A percentile compares a stretch with the other conserved stretches of the same genome.
phyloP scores from a whole-genome alignment of 2,113 vertebrate genomes.

The Phasianus colchicus region DNA sequence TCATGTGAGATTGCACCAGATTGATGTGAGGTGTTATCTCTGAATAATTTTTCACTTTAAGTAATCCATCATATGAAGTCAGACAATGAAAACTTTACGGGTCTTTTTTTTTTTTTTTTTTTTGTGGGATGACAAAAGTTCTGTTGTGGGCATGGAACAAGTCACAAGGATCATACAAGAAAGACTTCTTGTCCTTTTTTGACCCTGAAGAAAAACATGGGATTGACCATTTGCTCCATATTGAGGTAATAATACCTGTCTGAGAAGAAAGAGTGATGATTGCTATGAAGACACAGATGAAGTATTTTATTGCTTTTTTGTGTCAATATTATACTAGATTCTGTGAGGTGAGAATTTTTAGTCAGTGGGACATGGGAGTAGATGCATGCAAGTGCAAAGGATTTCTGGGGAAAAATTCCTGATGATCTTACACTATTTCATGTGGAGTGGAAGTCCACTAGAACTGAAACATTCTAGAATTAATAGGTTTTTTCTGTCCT shows the following conservation, averaged over 20 bases:
- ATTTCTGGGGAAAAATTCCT: neutral
- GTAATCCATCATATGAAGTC: slow-evolving; percentile 38
- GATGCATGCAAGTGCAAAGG: neutral
- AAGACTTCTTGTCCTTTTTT: neutral
- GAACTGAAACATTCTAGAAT: neutral
- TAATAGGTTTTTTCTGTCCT: neutral
- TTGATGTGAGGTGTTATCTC: slow-evolving; percentile 45
- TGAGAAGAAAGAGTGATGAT: neutral
- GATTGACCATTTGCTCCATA: neutral
- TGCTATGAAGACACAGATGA: neutral
- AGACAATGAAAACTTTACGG: neutral
- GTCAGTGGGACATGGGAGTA: neutral
- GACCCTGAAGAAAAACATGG: neutral
- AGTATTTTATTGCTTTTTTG: neutral
- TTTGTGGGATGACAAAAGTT: neutral
- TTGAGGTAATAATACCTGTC: neutral
- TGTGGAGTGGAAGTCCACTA: neutral
- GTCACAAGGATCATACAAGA: neutral
- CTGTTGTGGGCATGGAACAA: neutral
- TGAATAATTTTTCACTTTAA: slow-evolving; percentile 57
- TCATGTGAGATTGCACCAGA: slow-evolving; percentile 1
- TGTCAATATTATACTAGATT: neutral
- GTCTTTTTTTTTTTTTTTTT: neutral
- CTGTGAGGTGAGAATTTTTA: neutral
- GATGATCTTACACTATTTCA: neutral